Conservation (phyloP, 2,888 invertebrate species). For the Parnassius mnemosyne region DNA sequence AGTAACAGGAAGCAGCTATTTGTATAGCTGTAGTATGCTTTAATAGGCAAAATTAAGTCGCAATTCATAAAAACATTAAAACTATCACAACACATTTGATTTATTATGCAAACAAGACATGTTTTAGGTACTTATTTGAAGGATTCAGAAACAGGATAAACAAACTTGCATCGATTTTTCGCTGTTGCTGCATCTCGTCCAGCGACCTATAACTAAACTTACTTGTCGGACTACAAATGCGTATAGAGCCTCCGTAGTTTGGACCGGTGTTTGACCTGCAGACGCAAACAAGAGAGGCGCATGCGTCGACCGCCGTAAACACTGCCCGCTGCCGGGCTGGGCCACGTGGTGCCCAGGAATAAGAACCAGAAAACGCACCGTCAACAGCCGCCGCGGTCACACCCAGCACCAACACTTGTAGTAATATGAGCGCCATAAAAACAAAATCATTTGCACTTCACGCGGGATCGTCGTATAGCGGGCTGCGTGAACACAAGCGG, state of each 20-base stretch:
- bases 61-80: neutral
- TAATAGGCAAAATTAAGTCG: neutral
- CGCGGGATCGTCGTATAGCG: constrained; percentile 70
- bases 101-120: neutral
- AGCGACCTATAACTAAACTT: constrained; percentile 58
- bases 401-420: constrained; percentile 83
- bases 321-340: constrained; percentile 54
- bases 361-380: constrained; percentile 62
- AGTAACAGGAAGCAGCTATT: neutral
- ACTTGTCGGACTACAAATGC: constrained; percentile 56
- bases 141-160: constrained; percentile 8
- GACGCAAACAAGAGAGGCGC: constrained; percentile 70
- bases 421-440: constrained; percentile 90
- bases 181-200: constrained; percentile 46
- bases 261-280: constrained; percentile 74
- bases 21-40: neutral
- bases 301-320: constrained; percentile 74
- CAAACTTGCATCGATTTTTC: constrained; percentile 31
- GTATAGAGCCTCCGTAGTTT: constrained; percentile 65
- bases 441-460: constrained; percentile 85
- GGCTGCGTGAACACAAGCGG: constrained; percentile 69
- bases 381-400: constrained; percentile 73
- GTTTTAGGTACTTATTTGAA: constrained; percentile 6
- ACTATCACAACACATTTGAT: neutral
- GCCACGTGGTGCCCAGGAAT: constrained; percentile 53